phyloP scores from a whole-genome alignment of 2,113 vertebrate species.

The Hyaena hyaena region DNA sequence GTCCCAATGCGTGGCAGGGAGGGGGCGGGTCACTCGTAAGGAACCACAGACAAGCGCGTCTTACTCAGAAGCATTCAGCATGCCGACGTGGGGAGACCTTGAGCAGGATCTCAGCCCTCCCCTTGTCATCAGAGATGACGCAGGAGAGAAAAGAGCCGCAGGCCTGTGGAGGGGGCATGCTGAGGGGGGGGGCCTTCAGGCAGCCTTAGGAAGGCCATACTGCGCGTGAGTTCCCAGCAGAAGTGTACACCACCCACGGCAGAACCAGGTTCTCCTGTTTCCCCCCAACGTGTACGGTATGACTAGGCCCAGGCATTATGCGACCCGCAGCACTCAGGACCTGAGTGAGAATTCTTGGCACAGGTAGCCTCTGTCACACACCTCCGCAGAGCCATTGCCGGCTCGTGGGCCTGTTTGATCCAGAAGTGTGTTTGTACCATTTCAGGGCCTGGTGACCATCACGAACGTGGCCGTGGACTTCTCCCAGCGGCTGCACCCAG shows the following conservation, averaged over 20 bases:
- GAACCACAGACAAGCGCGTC: not conserved
- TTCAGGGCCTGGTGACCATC: not conserved
- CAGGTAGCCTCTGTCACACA: not conserved
- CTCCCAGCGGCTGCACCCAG: not conserved
- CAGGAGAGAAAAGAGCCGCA: not conserved
- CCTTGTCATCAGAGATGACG: not conserved
- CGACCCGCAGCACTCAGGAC: not conserved
- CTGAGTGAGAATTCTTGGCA: not conserved
- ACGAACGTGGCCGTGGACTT: not conserved
- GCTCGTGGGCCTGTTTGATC: fast-evolving
- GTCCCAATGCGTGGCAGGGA: not conserved
- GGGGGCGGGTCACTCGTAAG: fast-evolving
- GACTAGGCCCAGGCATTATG: fast-evolving
- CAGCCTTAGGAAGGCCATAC: not conserved
- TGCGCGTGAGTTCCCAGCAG: no score
- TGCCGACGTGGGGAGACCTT: not conserved
- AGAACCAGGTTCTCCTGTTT: not conserved
- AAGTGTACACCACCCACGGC: not conserved
- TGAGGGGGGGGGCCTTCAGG: not conserved
- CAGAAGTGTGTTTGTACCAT: not conserved
- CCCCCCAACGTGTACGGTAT: fast-evolving
- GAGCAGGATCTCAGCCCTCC: not conserved
- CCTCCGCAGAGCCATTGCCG: not conserved
- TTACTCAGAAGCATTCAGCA: not conserved
- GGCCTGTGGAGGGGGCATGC: fast-evolving